Conservation (phyloP, 2,113 vertebrate species). For the Mus pahari region DNA sequence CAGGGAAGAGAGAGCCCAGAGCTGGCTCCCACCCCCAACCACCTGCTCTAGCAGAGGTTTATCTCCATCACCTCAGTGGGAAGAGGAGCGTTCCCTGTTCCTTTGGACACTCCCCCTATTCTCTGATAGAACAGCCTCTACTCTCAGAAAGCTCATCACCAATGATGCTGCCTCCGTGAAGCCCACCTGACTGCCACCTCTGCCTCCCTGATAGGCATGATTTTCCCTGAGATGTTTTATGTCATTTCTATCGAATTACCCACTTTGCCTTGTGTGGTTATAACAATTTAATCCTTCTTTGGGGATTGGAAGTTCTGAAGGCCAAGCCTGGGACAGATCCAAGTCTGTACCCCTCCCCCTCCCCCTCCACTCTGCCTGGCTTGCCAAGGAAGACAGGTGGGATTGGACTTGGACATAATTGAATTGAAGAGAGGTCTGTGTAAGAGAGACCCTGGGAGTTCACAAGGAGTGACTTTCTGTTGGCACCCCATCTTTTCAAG, state of each 20-base stretch:
- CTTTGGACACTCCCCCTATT: background rate
- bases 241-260: background rate
- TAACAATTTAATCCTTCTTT: background rate
- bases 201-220: background rate
- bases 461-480: background rate
- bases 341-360: background rate
- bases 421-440: background rate
- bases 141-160: background rate
- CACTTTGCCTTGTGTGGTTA: background rate
- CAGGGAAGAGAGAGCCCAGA: background rate
- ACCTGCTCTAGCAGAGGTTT: background rate
- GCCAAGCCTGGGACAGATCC: background rate
- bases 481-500: background rate
- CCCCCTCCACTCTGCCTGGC: too few species aligned
- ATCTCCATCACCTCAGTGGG: background rate
- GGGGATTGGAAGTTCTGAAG: background rate
- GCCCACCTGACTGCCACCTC: background rate
- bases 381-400: background rate
- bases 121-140: background rate
- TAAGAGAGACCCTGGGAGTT: background rate
- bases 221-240: background rate
- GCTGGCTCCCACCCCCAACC: background rate
- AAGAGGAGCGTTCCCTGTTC: background rate
- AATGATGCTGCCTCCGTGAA: slow-evolving; percentile 22
- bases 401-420: background rate